phyloP scores from a whole-genome alignment of 2,888 invertebrate genomes.

The Idaea aversata region DNA sequence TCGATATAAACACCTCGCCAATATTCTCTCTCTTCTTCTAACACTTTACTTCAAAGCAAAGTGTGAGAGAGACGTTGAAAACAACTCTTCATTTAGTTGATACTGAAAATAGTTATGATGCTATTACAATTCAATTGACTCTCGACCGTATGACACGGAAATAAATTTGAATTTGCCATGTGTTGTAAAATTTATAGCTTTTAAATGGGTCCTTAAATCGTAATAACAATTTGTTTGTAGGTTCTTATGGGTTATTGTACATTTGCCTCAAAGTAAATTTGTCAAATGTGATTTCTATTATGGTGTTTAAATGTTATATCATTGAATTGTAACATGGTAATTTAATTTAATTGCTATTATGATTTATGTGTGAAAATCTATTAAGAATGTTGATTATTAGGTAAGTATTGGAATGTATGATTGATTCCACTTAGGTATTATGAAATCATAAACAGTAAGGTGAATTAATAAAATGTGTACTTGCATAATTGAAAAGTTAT shows the following conservation, averaged over 20 bases:
- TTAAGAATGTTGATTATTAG: neutral
- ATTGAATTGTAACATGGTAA: neutral
- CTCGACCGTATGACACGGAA: slow-evolving; percentile 35
- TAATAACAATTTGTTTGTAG: slow-evolving; percentile 79
- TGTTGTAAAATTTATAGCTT: slow-evolving; percentile 64
- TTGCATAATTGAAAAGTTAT: too few relatives aligned
- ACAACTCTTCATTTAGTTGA: slow-evolving; percentile 65
- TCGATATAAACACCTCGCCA: slow-evolving; percentile 78
- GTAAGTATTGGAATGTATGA: neutral
- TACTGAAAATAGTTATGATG: slow-evolving; percentile 78
- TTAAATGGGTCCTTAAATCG: slow-evolving; percentile 79
- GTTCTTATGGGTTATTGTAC: slow-evolving; percentile 43
- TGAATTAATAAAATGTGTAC: too few relatives aligned
- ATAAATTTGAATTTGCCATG: slow-evolving; percentile 38
- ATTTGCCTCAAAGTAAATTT: too few relatives aligned
- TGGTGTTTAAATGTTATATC: slow-evolving; percentile 34
- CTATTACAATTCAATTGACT: slow-evolving; percentile 31
- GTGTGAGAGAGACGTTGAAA: slow-evolving; percentile 45
- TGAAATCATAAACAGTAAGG: too few relatives aligned
- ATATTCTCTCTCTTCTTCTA: slow-evolving; percentile 54
- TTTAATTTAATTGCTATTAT: neutral
- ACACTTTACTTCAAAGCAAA: slow-evolving; percentile 24
- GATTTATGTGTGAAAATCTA: neutral
- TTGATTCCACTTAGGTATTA: neutral
- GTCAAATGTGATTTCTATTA: slow-evolving; percentile 36